Evolutionary conservation across 2,888 invertebrate species (phyloP).

Genomic region (Lapara coniferarum): DNA sequence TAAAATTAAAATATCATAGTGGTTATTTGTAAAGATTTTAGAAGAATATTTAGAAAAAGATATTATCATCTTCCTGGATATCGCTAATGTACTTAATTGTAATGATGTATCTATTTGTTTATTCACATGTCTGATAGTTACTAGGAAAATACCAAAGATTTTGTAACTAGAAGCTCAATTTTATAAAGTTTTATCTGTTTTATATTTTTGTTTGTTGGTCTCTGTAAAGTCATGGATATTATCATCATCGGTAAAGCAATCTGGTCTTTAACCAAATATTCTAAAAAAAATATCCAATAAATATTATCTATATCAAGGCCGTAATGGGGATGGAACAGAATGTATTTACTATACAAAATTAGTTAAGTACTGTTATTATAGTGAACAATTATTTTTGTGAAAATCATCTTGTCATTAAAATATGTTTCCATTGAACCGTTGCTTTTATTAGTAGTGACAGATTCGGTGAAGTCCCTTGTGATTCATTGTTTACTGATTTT

Average conservation of each 20-base stretch:
- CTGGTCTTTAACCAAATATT: constrained; percentile 7
- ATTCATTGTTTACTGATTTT: constrained; percentile 27
- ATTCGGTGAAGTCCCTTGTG: constrained; percentile 30
- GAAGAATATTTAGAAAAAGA: not conserved
- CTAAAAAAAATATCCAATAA: not conserved
- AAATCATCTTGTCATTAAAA: constrained; percentile 72
- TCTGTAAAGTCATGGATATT: constrained; percentile 3
- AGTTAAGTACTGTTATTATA: constrained; percentile 41
- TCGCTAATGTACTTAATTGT: constrained; percentile 3
- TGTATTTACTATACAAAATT: constrained; percentile 15
- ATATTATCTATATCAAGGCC: constrained; percentile 9
- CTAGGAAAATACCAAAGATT: constrained; percentile 28
- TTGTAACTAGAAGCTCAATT: constrained; percentile 23
- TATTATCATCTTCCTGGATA: too few relatives aligned
- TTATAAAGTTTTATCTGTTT: constrained; percentile 15
- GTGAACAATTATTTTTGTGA: constrained; percentile 67
- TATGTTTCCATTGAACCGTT: constrained; percentile 63
- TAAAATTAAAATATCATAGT: not conserved
- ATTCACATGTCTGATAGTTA: constrained; percentile 24
- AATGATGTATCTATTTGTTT: not conserved
- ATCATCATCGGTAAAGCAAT: not conserved
- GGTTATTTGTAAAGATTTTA: not conserved
- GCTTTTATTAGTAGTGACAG: constrained; percentile 43
- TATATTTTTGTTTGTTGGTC: not conserved
- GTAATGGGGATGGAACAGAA: constrained; percentile 29